Conservation (phyloP, 1,140 invertebrate species). For the Drosophila novamexicana region DNA sequence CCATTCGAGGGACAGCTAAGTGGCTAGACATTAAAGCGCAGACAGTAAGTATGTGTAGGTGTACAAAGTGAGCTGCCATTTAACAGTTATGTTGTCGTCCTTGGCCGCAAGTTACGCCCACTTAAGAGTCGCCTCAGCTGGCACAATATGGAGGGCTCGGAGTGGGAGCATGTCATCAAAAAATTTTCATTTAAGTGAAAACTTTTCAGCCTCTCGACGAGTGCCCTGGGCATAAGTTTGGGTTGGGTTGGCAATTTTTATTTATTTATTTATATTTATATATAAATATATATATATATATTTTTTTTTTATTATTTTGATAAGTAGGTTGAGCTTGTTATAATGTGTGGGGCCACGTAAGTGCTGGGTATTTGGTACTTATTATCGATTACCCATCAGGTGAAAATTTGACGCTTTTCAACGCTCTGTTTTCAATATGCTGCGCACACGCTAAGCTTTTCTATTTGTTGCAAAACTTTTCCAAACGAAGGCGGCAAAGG, state of each 20-base stretch:
- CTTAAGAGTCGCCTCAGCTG: conserved; percentile 50
- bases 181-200: conserved; percentile 69
- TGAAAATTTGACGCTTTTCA: conserved; percentile 55
- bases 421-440: conserved; percentile 61
- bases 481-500: conserved; percentile 63
- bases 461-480: conserved; percentile 60
- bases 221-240: conserved; percentile 27
- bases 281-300: too few relatives aligned
- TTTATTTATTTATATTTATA: too few relatives aligned
- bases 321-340: conserved; percentile 36
- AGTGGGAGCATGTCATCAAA: conserved; percentile 23
- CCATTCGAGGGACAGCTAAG: conserved; percentile 26
- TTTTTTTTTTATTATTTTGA: not conserved
- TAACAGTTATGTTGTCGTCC: conserved; percentile 42
- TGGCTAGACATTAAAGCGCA: conserved; percentile 47
- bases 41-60: conserved; percentile 29
- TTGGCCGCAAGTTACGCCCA: conserved; percentile 66
- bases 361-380: conserved; percentile 48
- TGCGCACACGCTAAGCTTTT: conserved; percentile 59
- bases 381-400: conserved; percentile 79
- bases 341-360: conserved; percentile 49
- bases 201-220: conserved; percentile 59
- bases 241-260: conserved; percentile 8
- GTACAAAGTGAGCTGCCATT: conserved; percentile 19
- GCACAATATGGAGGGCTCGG: conserved; percentile 10